Conservation (phyloP, 2,797 vertebrate genomes). For the Siniperca obscura region DNA sequence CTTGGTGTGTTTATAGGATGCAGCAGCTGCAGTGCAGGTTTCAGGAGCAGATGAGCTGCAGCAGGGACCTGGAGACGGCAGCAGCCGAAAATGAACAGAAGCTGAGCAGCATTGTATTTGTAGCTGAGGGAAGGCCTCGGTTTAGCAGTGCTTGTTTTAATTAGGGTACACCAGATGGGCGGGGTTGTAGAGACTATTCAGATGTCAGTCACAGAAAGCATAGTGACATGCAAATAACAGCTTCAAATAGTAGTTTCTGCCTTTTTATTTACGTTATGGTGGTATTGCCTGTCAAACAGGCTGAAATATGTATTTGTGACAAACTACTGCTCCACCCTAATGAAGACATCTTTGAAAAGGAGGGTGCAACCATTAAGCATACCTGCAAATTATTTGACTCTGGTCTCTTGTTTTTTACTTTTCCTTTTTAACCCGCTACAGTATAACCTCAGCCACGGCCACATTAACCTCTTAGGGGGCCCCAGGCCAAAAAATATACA, state of each 20-base stretch:
- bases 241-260: conserved; percentile 1
- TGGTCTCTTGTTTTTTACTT: background rate
- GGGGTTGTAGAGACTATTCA: background rate
- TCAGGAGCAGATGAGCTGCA: conserved; percentile 45
- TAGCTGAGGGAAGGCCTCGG: conserved; percentile 29
- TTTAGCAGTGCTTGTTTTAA: conserved; percentile 50
- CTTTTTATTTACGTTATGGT: background rate
- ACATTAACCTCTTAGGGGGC: background rate
- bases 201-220: conserved; percentile 20
- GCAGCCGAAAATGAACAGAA: conserved; percentile 40
- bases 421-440: background rate
- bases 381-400: conserved; percentile 6
- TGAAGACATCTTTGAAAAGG: background rate
- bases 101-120: conserved; percentile 26
- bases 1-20: conserved; percentile 52
- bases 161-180: conserved; percentile 24
- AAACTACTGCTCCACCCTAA: background rate
- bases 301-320: background rate
- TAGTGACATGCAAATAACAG: background rate
- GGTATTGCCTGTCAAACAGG: background rate
- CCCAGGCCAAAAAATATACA: background rate
- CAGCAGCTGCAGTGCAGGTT: conserved; percentile 59
- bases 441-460: background rate
- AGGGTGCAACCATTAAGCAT: background rate
- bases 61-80: conserved; percentile 7